Evolutionary conservation across 1,140 invertebrate species (phyloP).

Genomic region (Tetraneura akinire): DNA sequence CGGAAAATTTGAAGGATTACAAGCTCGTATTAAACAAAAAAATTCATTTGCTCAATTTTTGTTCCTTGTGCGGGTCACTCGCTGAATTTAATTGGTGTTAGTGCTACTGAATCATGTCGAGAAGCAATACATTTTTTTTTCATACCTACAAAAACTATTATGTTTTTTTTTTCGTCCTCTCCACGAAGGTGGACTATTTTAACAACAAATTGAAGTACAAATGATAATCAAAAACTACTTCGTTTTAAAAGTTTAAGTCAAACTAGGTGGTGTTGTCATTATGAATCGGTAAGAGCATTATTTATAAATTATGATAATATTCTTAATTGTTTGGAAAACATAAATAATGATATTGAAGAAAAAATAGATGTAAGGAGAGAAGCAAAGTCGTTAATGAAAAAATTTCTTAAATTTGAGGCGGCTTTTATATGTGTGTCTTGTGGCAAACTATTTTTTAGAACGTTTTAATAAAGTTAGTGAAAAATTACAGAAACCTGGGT

Average conservation of each 20-base stretch:
- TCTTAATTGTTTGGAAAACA: not conserved
- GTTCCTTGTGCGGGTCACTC: no score
- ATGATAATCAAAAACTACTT: conserved; percentile 19
- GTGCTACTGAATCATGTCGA: not conserved
- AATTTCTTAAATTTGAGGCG: not conserved
- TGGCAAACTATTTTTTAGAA: not conserved
- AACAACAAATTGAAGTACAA: not conserved
- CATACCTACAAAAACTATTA: not conserved
- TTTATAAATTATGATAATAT: conserved; percentile 9
- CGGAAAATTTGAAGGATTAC: no score
- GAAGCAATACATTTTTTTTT: not conserved
- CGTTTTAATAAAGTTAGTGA: not conserved
- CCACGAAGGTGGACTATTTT: not conserved
- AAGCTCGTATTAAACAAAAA: no score
- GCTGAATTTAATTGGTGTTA: not conserved
- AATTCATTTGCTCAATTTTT: no score
- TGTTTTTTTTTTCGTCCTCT: not conserved
- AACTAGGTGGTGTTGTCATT: not conserved
- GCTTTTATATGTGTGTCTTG: not conserved
- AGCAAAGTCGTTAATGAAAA: not conserved
- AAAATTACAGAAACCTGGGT: not conserved
- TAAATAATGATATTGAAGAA: conserved; percentile 3
- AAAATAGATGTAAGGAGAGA: not conserved
- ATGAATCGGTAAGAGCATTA: not conserved
- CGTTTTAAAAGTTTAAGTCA: conserved; percentile 5